Conservation (phyloP, 2,888 invertebrate genomes). For the Nemoura dubitans region DNA sequence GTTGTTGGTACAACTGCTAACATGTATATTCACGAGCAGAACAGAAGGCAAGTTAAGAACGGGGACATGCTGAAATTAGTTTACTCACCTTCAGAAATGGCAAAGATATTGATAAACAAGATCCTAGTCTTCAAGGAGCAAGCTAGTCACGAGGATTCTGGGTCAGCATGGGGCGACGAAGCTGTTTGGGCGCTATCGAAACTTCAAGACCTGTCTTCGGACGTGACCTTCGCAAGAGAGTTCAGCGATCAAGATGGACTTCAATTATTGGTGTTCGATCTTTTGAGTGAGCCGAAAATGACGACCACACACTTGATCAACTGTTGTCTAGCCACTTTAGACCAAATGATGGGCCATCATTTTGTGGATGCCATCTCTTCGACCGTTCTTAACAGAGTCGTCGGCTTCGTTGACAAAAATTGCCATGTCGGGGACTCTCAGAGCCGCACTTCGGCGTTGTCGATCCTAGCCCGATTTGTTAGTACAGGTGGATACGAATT, state of each 20-base stretch:
- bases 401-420: constrained; percentile 35
- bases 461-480: constrained; percentile 37
- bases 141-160: background rate
- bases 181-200: constrained; percentile 45
- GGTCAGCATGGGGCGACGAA: background rate
- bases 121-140: background rate
- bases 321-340: constrained; percentile 40
- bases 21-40: constrained; percentile 46
- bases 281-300: background rate
- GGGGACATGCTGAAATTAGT: constrained; percentile 46
- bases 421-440: constrained; percentile 13
- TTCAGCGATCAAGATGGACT: constrained; percentile 38
- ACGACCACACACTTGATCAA: background rate
- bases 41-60: constrained; percentile 43
- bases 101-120: constrained; percentile 41
- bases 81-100: constrained; percentile 46
- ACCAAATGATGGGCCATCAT: constrained; percentile 36
- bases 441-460: constrained; percentile 31
- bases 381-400: constrained; percentile 28
- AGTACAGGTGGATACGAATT: constrained; percentile 14
- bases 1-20: constrained; percentile 20
- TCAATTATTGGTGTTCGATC: constrained; percentile 8
- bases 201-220: constrained; percentile 34
- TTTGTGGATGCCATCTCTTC: constrained; percentile 15
- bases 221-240: constrained; percentile 45